These are phyloP conservation scores for Psettodes erumei DNA, from an alignment of 2,113 vertebrate species.

Conservation along the genomic window DNA sequence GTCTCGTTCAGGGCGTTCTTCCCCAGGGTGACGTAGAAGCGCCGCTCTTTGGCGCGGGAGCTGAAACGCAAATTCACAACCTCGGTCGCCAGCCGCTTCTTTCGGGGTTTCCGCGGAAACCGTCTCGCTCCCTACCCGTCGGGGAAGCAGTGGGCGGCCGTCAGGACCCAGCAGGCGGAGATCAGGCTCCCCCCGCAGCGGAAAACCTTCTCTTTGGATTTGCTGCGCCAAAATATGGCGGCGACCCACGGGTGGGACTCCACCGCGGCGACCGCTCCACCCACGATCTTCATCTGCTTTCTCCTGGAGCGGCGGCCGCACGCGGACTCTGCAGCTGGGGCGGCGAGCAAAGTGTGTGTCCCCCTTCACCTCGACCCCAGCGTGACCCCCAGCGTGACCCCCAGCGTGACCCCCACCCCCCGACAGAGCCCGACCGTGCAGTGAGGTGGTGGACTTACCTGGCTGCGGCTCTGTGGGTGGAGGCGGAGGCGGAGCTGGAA, in stretches of 20 bases:
- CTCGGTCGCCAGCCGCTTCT: background rate
- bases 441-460: slow-evolving; percentile 32
- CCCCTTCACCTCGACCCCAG: background rate
- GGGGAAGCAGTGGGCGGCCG: slow-evolving; percentile 92
- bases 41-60: background rate
- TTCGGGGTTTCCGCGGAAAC: background rate
- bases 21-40: slow-evolving; percentile 85
- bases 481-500: background rate
- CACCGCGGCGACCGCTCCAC: slow-evolving; percentile 80
- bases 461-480: slow-evolving; percentile 16
- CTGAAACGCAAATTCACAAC: slow-evolving; percentile 49
- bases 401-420: background rate
- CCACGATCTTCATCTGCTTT: slow-evolving; percentile 88
- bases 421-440: too few species aligned
- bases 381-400: too few species aligned
- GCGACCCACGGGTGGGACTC: slow-evolving; percentile 94
- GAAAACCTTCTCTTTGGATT: slow-evolving; percentile 66
- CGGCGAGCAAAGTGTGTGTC: background rate
- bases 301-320: slow-evolving; percentile 86
- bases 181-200: slow-evolving; percentile 92
- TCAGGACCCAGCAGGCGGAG: slow-evolving; percentile 91
- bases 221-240: slow-evolving; percentile 82
- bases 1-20: slow-evolving; percentile 83
- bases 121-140: slow-evolving; percentile 60
- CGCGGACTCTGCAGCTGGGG: slow-evolving; percentile 46